Percentiles rank a stretch among this genome's conserved stretches.
These are phyloP conservation scores for Spea multiplicata DNA, from an alignment of 2,113 vertebrate species.

Conservation along the genomic window DNA sequence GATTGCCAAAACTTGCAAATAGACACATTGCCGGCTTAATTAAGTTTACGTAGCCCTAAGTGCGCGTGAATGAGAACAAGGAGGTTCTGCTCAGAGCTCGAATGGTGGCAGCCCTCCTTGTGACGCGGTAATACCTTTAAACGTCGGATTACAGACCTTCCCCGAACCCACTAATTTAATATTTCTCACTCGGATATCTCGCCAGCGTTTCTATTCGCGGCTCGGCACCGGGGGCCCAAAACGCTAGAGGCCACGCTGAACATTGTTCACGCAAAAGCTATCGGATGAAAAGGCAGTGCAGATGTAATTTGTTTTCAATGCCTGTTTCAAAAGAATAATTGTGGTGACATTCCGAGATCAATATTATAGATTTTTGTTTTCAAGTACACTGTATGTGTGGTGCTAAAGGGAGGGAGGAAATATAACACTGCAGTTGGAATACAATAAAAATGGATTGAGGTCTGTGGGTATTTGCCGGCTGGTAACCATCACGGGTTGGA, in stretches of 20 bases:
- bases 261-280: conserved; percentile 94
- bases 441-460: conserved; percentile 99
- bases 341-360: conserved; percentile 98
- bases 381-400: conserved; percentile 98
- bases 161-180: conserved; percentile 52
- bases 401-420: conserved; percentile 96
- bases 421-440: conserved; percentile 92
- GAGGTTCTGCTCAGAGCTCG: background rate
- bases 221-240: conserved; percentile 70
- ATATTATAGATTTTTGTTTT: conserved; percentile 99
- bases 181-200: conserved; percentile 50
- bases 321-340: conserved; percentile 99
- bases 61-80: conserved; percentile 32
- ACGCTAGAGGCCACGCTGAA: conserved; percentile 79
- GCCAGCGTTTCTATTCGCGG: conserved; percentile 50
- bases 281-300: conserved; percentile 99
- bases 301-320: conserved; percentile 99
- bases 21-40: conserved; percentile 21
- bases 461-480: conserved; percentile 88
- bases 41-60: conserved; percentile 50
- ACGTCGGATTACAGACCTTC: conserved; percentile 38
- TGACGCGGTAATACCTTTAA: conserved; percentile 29
- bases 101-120: background rate
- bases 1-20: background rate
- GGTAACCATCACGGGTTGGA: conserved; percentile 83